Evolutionary conservation across 2,113 vertebrate genomes (phyloP), one percentile per base, ranked within the genome.

Genomic region (Embiotoca jacksoni): DNA sequence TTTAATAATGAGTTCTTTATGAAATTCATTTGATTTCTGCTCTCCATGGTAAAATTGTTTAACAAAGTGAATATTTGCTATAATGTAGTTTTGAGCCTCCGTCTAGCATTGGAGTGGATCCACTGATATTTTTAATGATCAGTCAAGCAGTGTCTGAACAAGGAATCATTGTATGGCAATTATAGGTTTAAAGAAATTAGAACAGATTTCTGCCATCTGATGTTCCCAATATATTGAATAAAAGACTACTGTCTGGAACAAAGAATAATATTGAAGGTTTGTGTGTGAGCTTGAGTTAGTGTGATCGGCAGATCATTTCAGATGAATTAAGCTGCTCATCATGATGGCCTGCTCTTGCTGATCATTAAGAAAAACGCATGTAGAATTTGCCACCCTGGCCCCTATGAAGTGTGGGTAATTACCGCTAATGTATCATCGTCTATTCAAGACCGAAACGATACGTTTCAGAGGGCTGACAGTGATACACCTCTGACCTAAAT

Each of bases 391-490:
- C 95, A 94, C 95, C 92, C 90, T 93, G 94, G 96, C 96, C 96
- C 95, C 95, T 95, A 93, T 94, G 94, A 95, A 95, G 93, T 92
- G 94, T 89, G 92, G 95, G 93, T 97, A 98, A 99, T 99, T 97
- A 96, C 94, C 92, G 95, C 97, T 99, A 99, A 99, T 99, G 94
- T 81, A 95, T 96, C 96, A 99, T 98, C 94, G 94, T 92, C 94
- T 94, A 99, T 99, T 98, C 98, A 94, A 90, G 90, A 94, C 85
- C 90, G 94, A 92, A 95, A 76, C 74, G 2, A 88, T 84, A 87
- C 67, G 53, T 85, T 87, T 88, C 66, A 47, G 80, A 87, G 84
- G 85, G 89, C 83, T 86, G 88, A 88, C 85, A 69, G 81, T 83
- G 67, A 85, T 79, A 81, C 91, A 94, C 84, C 93, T 86, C 81